A percentile compares a stretch with the other conserved stretches of the same genome.
These are phyloP conservation scores for Protosalanx chinensis DNA, from an alignment of 2,797 vertebrate genomes.

Conservation along the genomic window DNA sequence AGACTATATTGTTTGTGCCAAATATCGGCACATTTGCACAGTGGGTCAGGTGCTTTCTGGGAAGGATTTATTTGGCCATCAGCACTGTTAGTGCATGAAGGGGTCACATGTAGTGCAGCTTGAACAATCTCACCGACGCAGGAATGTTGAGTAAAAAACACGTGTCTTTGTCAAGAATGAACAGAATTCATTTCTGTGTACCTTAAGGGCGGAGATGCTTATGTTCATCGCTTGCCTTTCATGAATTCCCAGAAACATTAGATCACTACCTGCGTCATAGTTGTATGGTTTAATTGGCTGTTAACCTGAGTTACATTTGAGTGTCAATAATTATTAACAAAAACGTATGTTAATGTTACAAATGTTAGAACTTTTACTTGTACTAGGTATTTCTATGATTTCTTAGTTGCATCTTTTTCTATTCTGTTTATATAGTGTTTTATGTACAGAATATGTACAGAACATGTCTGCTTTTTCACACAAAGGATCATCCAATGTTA, in stretches of 20 bases:
- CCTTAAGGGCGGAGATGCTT: not conserved
- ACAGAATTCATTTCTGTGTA: not conserved
- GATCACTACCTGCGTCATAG: not conserved
- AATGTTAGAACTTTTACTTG: not conserved
- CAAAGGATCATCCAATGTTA: not conserved
- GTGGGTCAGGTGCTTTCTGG: slow-evolving; percentile 61
- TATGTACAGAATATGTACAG: not conserved
- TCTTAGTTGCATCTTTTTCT: not conserved
- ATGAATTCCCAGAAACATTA: not conserved
- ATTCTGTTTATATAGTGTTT: not conserved
- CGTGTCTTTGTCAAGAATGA: not conserved
- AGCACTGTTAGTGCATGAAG: slow-evolving; percentile 67
- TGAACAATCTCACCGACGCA: slow-evolving; percentile 46
- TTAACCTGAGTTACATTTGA: not conserved
- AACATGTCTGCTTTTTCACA: not conserved
- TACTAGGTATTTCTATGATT: not conserved
- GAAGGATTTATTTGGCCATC: slow-evolving; percentile 55
- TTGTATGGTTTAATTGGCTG: too few relatives aligned
- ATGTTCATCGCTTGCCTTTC: not conserved
- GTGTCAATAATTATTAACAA: not conserved
- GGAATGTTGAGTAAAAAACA: slow-evolving; percentile 27
- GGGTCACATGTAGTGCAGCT: slow-evolving; percentile 67
- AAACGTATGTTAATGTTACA: not conserved
- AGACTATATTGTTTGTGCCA: not conserved
- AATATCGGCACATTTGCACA: slow-evolving; percentile 44